Evolutionary conservation across 2,888 invertebrate species (phyloP).

Genomic region (Cerceris ruficornis): DNA sequence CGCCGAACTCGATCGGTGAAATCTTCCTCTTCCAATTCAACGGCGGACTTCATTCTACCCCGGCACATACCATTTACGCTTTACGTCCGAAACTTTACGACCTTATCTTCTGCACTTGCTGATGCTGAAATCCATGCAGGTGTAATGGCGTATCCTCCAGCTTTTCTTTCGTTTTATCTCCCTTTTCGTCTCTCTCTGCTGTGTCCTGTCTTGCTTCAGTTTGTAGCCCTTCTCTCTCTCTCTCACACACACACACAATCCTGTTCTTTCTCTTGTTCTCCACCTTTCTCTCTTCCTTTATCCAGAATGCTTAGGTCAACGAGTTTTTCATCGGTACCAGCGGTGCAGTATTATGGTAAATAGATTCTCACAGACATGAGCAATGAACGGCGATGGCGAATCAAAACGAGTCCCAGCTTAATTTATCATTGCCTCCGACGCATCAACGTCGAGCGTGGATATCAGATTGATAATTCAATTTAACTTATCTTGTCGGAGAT

Average conservation of each 20-base stretch:
- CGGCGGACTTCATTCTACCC: slow-evolving; percentile 46
- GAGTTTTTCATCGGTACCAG: background rate
- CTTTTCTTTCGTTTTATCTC: background rate
- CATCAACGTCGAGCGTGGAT: background rate
- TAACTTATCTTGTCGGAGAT: too few relatives aligned
- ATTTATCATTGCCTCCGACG: background rate
- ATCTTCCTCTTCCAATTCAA: slow-evolving; percentile 44
- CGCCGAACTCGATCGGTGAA: slow-evolving; percentile 29
- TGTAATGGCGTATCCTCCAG: slow-evolving; percentile 9
- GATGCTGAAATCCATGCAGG: slow-evolving; percentile 33
- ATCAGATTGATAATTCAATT: too few relatives aligned
- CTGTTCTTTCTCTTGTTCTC: background rate
- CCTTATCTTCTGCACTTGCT: slow-evolving; percentile 37
- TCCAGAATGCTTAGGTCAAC: slow-evolving; percentile 9
- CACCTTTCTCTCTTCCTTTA: background rate
- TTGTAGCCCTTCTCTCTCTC: too few relatives aligned
- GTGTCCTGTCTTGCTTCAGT: too few relatives aligned
- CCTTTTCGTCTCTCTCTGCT: too few relatives aligned
- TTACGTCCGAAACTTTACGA: slow-evolving; percentile 58
- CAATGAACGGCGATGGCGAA: background rate
- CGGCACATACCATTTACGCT: slow-evolving; percentile 48
- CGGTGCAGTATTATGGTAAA: slow-evolving; percentile 23
- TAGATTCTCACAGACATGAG: slow-evolving; percentile 4
- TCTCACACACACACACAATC: too few relatives aligned
- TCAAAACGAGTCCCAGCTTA: background rate